Evolutionary conservation across 2,797 vertebrate species (phyloP), one percentile per base, ranked within the genome.

Genomic region (Liasis olivaceus): DNA sequence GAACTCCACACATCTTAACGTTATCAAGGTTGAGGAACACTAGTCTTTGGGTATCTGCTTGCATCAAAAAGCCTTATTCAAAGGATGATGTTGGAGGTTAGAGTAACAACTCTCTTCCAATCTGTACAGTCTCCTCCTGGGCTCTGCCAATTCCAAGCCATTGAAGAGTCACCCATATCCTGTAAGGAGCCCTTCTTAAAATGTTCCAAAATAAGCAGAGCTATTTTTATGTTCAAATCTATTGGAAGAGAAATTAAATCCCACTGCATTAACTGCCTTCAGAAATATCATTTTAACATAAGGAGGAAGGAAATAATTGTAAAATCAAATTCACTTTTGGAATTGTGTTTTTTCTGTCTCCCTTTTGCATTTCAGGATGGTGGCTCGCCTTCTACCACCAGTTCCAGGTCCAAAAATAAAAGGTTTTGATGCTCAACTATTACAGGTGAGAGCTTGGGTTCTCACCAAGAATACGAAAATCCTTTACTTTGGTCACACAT

Each of bases 371-470:
- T 97, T 89, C 58, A 99, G 99, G 95, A 97, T 99, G 97, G 97
- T 99, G 96, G 97, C 97, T 89, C 98, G 97, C 93, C 96, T 99
- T 93, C 97, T 99, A 89, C 99, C 99, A 26, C 99, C 99, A 13
- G 98, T 99, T 95, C 99, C 99, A 1, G 98, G 99, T 94, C 99
- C 99, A 2, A 99, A 99, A 97, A 99, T 99, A 95, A 99, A 98
- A 98, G 99, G 99, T 96, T 98, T 99, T 96, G 99, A 99, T 96
- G 96, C 98, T 58, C 98, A 98, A 90, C 97, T 99, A 58, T 97
- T 99, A 24, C 98, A 99, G 98, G 99, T 99, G 97, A 91, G 24
- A 89, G 58, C 26, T 31, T 3, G 85, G 58, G 2, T 56, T 92
- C 93, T 72, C 47, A 31, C 14, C 59, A 77, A 81, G 77, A 81